Evolutionary conservation across 2,888 invertebrate species (phyloP).

Genomic region (Pristionchus maxplancki): DNA sequence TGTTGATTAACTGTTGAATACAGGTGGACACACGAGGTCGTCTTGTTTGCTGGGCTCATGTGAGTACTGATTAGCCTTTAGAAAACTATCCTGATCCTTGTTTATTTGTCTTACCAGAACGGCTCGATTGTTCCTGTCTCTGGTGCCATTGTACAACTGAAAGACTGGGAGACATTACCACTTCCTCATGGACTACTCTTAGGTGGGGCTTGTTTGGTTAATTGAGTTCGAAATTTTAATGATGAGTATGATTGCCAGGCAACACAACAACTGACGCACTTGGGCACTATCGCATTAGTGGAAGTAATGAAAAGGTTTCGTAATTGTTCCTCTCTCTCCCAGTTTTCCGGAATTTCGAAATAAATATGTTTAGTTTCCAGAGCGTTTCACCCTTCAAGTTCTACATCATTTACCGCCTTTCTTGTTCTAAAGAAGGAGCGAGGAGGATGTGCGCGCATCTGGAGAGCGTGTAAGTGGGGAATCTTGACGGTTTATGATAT

Average conservation of each 20-base stretch:
- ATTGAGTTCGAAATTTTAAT: too few species aligned
- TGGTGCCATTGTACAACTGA: not conserved
- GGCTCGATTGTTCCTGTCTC: not conserved
- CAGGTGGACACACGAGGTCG: too few species aligned
- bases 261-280: not conserved
- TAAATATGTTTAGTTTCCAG: not conserved
- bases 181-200: not conserved
- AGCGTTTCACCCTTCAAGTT: not conserved
- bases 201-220: not conserved
- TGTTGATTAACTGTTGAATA: too few species aligned
- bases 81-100: too few species aligned
- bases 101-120: not conserved
- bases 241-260: not conserved
- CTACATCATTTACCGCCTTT: not conserved
- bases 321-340: too few species aligned
- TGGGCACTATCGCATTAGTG: not conserved
- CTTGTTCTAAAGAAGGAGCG: not conserved
- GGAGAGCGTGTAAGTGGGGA: not conserved
- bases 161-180: not conserved
- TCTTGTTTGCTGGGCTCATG: too few species aligned
- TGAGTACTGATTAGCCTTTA: too few species aligned
- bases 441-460: not conserved
- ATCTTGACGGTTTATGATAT: too few species aligned
- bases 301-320: not conserved
- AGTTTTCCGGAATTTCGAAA: too few species aligned